Percentiles rank a stretch among this genome's conserved stretches.
These are phyloP conservation scores for Caerostris extrusa DNA, from an alignment of 1,140 invertebrate genomes.

Conservation along the genomic window DNA sequence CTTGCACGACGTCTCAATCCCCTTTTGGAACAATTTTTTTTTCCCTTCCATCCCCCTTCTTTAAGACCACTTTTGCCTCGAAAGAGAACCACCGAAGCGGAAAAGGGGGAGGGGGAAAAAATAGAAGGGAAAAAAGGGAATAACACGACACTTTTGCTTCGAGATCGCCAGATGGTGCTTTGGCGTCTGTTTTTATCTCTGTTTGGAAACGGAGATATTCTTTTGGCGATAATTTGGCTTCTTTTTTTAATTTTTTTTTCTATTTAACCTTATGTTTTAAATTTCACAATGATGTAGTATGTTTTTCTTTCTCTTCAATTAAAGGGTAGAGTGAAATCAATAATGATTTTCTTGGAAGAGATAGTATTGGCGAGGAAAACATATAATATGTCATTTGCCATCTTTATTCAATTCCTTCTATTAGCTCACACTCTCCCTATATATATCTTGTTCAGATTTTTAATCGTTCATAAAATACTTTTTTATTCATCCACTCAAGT, in stretches of 20 bases:
- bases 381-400: no score
- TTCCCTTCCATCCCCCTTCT: slow-evolving; percentile 10
- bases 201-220: background rate
- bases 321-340: background rate
- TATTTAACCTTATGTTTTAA: background rate
- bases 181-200: background rate
- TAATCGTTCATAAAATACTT: no score
- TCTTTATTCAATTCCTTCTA: no score
- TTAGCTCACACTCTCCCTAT: no score
- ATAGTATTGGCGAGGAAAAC: background rate
- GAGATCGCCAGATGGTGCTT: background rate
- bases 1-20: slow-evolving; percentile 21
- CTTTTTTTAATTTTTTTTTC: background rate
- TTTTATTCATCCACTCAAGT: no score
- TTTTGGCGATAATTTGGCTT: background rate
- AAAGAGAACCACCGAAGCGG: slow-evolving; percentile 1
- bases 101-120: background rate
- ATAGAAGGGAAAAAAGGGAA: background rate
- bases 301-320: background rate
- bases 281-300: background rate
- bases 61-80: slow-evolving; percentile 21
- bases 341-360: background rate
- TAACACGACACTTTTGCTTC: no score
- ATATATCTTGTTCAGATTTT: no score
- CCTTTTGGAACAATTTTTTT: background rate